phyloP scores from a whole-genome alignment of 2,888 invertebrate species.

The Argyresthia albistria region DNA sequence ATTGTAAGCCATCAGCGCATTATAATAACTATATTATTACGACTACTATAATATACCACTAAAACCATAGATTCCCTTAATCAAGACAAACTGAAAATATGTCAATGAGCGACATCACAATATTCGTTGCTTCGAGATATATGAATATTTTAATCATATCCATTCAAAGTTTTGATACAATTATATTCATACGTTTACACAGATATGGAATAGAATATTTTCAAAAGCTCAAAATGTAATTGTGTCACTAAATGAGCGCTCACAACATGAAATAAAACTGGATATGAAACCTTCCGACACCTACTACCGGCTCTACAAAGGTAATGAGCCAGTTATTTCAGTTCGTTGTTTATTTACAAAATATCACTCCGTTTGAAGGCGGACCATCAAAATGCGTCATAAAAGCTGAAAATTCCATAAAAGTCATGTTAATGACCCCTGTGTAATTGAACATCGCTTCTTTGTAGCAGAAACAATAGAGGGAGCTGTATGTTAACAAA shows the following conservation, averaged over 20 bases:
- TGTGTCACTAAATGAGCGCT: neutral
- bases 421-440: conserved; percentile 71
- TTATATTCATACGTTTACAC: too few species aligned
- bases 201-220: too few species aligned
- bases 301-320: conserved; percentile 64
- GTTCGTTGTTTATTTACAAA: conserved; percentile 71
- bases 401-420: conserved; percentile 68
- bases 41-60: too few species aligned
- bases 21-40: too few species aligned
- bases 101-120: too few species aligned
- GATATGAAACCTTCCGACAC: conserved; percentile 36
- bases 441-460: conserved; percentile 54
- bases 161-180: too few species aligned
- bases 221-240: neutral
- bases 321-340: conserved; percentile 68
- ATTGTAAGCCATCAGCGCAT: too few species aligned
- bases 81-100: too few species aligned
- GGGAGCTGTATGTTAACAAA: conserved; percentile 23
- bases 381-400: conserved; percentile 71
- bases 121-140: too few species aligned
- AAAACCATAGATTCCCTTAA: too few species aligned
- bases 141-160: too few species aligned
- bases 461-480: conserved; percentile 68
- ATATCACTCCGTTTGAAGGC: conserved; percentile 73
- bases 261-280: conserved; percentile 8